Base-by-base conservation (phyloP, 2,113 vertebrate genomes). In the Caretta caretta region DNA sequence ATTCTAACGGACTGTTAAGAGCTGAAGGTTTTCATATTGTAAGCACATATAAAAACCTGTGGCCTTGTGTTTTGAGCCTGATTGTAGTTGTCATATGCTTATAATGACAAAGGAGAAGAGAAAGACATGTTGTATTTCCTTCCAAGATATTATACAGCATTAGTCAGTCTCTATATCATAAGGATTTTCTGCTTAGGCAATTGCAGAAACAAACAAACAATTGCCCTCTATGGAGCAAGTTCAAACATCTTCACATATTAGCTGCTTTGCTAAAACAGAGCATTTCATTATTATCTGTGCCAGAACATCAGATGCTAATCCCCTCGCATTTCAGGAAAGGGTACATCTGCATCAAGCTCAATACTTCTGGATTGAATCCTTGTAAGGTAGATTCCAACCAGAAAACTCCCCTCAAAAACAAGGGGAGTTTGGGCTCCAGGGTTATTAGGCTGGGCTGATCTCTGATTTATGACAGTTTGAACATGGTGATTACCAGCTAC, bases 371-470 rank as follows among this genome's bases (percentile, higher is more conserved):
- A 24, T 17, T 92, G 5, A 53, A 85, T 75, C 2, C 1, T 12
- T 90, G 79, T 24, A 42, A 75, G 38, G 72, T 42, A 2, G 5
- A 46, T 46, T 25, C 72, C 38, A 76, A 24, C 6, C 9, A 38
- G 11, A 76, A 76, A 76, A 42, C 10, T 11, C 9, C 72, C 42
- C 72, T 76, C 10, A 76, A n/a, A 69, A 69, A 17, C 35, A 19
- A 7, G 14, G 80, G 29, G 82, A 88, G 27, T 57, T 96, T 92
- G 87, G 84, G 90, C 75, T 94, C 90, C 5, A 48, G 0, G 90
- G 92, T 85, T 92, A 65, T 93, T 72, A 83, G 78, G 56, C 84
- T 57, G 93, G 89, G 89, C 88, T 96, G 84, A 93, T 92, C 90
- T 94, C 53, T 62, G 29, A 84, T 62, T 88, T 90, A 95, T 46